phyloP scores from a whole-genome alignment of 2,113 vertebrate genomes.

The Indicator indicator region DNA sequence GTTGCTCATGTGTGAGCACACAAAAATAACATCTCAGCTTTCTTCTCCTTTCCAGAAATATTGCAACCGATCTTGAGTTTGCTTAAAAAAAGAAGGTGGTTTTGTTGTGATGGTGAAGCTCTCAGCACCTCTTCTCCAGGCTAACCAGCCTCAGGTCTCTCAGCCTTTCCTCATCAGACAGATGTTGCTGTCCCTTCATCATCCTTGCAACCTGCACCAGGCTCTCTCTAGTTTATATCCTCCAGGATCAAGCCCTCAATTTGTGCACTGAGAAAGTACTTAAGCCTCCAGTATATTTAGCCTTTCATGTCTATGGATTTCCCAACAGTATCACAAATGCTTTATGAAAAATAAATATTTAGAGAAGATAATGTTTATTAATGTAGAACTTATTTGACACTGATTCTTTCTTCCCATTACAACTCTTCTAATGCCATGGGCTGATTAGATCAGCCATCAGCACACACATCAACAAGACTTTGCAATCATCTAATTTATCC shows the following conservation, averaged over 20 bases:
- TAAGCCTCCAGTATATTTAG: conserved; percentile 18
- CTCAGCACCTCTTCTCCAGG: too few relatives aligned
- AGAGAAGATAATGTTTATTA: conserved; percentile 44
- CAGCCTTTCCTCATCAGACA: too few relatives aligned
- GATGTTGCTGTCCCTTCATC: too few relatives aligned
- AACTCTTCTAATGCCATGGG: background rate
- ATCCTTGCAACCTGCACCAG: background rate
- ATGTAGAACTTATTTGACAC: conserved; percentile 39
- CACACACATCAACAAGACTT: background rate
- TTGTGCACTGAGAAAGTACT: background rate
- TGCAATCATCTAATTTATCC: conserved; percentile 25
- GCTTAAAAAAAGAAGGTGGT: background rate
- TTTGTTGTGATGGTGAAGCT: background rate
- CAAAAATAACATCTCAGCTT: background rate
- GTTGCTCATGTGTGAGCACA: background rate
- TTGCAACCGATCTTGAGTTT: background rate
- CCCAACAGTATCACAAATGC: conserved; percentile 19
- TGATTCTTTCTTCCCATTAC: conserved; percentile 54
- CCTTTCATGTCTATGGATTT: conserved; percentile 8
- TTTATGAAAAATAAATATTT: conserved; percentile 61
- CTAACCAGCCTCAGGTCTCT: too few relatives aligned
- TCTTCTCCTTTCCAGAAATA: background rate
- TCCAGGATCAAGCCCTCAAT: conserved; percentile 28
- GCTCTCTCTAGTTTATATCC: background rate
- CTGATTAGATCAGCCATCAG: background rate